Base-by-base conservation (phyloP, 2,888 invertebrate genomes). In the Tinea pellionella region DNA sequence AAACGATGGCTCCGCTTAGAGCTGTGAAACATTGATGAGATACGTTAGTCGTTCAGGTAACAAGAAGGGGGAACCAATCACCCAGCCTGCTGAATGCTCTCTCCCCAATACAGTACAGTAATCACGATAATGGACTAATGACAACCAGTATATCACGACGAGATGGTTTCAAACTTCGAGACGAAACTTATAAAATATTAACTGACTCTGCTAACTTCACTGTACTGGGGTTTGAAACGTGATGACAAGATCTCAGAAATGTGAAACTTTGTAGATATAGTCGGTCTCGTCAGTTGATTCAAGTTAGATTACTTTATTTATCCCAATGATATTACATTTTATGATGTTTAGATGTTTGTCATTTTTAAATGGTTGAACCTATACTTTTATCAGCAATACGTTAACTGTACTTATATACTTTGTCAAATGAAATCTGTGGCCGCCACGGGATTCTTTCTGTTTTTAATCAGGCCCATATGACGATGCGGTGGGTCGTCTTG, bases 91-190 rank as follows among this genome's bases (percentile, higher is more conserved):
- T 12, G 7, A 29, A 19, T 24, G 37, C n/a, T 51, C 53, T 61
- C 72, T 64, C 18, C 18, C 47, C 15, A 47, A 18, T 24, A 24
- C 51, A n/a, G 37, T 7, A 8, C 7, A 42, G 76, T 79, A 80
- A 83, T 84, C 79, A 77, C 70, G 65, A 71, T 82, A 82, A 84
- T 83, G 77, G 84, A 81, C 74, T 76, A 78, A 78, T 77, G 75
- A 80, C 78, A 79, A 80, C 24, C 75, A 78, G 77, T 70, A 67
- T 66, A 63, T 63, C 65, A 66, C 76, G 76, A 74, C 75, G 71
- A 62, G 63, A 67, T 76, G 77, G 72, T 76, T 69, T 53, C 15
- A 6, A 62, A 18, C 18, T 47, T 47, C 18, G 47, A 47, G 9
- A 13, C n/a, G 18, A 18, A 18, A 47, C 47, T 47, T 47, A 47